Percentiles rank a stretch among this genome's conserved stretches.
phyloP scores from a whole-genome alignment of 2,113 vertebrate genomes.

The Ameiurus melas region DNA sequence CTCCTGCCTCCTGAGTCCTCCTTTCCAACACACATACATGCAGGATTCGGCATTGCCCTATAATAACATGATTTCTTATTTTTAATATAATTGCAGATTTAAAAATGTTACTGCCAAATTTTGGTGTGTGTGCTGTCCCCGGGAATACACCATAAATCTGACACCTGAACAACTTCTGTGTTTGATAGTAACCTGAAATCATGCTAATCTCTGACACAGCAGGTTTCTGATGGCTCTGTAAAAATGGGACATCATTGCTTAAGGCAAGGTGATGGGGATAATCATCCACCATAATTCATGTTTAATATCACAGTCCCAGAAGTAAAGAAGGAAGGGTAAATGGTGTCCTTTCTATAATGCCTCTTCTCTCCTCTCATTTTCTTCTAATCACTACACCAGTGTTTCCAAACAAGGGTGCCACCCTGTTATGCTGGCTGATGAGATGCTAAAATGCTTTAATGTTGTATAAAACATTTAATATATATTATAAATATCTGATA shows the following conservation, averaged over 20 bases:
- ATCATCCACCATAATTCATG: conserved; percentile 82
- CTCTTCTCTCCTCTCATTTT: conserved; percentile 62
- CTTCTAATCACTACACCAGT: conserved; percentile 38
- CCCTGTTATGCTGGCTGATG: no score
- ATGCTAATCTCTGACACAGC: conserved; percentile 81
- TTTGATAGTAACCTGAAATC: conserved; percentile 73
- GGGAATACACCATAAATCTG: conserved; percentile 58
- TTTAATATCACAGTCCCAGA: conserved; percentile 82
- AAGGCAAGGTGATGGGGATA: conserved; percentile 85
- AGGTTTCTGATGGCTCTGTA: conserved; percentile 79
- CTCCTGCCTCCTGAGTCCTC: not conserved
- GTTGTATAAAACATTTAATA: no score
- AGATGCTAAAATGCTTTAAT: no score
- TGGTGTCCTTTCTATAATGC: conserved; percentile 75
- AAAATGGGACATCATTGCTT: conserved; percentile 83
- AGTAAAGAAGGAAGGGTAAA: conserved; percentile 65
- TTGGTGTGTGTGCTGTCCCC: not conserved
- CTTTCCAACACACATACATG: not conserved
- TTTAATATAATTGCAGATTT: not conserved
- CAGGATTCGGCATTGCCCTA: not conserved
- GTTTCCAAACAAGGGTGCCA: no score
- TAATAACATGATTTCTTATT: not conserved
- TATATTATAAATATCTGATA: no score
- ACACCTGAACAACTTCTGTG: conserved; percentile 41
- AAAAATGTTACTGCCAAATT: not conserved